Conservation (phyloP, 2,113 vertebrate genomes). For the Natator depressus region DNA sequence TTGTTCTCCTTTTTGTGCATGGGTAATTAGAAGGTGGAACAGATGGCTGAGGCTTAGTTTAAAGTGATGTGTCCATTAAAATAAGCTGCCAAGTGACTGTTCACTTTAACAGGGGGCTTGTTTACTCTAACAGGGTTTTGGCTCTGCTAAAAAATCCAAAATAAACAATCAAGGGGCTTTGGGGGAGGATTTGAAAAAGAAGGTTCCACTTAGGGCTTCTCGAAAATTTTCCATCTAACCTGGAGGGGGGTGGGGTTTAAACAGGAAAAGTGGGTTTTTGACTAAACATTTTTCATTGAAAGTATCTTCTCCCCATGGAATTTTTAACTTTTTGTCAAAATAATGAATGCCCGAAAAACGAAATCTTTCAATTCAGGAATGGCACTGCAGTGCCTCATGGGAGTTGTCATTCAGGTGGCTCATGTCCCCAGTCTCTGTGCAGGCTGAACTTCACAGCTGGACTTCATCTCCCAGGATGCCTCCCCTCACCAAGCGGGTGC, state of each 20-base stretch:
- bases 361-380: neutral
- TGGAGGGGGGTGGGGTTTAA: neutral
- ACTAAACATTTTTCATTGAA: neutral
- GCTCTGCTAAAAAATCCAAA: neutral
- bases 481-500: neutral
- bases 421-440: neutral
- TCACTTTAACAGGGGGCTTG: neutral
- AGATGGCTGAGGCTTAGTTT: constrained; percentile 7
- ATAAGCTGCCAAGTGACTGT: neutral
- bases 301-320: neutral
- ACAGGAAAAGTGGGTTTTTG: fast-evolving
- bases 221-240: neutral
- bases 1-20: fast-evolving
- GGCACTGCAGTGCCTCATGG: neutral
- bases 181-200: fast-evolving
- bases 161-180: neutral
- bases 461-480: neutral
- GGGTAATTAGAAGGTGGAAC: constrained; percentile 18
- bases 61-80: fast-evolving
- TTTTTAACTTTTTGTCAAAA: neutral
- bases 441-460: neutral
- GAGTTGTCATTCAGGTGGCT: neutral
- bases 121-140: neutral
- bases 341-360: neutral
- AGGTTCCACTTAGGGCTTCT: fast-evolving